phyloP scores from a whole-genome alignment of 1,140 invertebrate species.

The Phenacoccus solenopsis region DNA sequence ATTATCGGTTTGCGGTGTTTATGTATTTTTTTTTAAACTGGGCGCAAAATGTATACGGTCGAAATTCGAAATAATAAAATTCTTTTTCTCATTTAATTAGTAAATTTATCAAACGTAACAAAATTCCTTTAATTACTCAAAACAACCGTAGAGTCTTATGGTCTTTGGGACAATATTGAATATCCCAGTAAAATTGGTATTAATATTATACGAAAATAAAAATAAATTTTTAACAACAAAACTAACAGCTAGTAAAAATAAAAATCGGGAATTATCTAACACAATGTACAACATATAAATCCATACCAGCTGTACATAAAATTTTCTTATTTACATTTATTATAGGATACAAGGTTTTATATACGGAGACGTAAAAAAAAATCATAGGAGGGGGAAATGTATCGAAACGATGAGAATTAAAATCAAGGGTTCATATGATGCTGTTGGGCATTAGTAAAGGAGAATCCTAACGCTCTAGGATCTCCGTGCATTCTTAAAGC shows the following conservation, averaged over 20 bases:
- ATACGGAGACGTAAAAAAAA: slow-evolving; percentile 1
- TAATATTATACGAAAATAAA: slow-evolving; percentile 4
- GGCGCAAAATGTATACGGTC: neutral
- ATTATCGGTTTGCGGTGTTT: too few relatives aligned
- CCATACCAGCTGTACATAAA: neutral
- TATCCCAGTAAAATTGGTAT: neutral
- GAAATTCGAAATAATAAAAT: slow-evolving; percentile 1
- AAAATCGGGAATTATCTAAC: slow-evolving; percentile 12
- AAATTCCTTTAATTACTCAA: slow-evolving; percentile 10
- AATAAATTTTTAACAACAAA: slow-evolving; percentile 14
- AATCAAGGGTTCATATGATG: slow-evolving; percentile 29
- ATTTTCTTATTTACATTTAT: neutral
- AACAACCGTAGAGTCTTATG: slow-evolving; percentile 13
- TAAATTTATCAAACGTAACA: slow-evolving; percentile 12
- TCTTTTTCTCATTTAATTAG: neutral
- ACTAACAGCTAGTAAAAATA: slow-evolving; percentile 6
- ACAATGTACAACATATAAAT: slow-evolving; percentile 8
- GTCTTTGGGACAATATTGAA: neutral
- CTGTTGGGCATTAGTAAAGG: slow-evolving; percentile 35
- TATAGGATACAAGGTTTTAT: neutral
- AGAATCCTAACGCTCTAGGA: slow-evolving; percentile 48
- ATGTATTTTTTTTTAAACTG: too few relatives aligned
- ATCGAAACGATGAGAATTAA: neutral
- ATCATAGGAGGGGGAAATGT: too few relatives aligned
- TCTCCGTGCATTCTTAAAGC: slow-evolving; percentile 60